Evolutionary conservation across 2,113 vertebrate species (phyloP).

Genomic region (Anser cygnoides): DNA sequence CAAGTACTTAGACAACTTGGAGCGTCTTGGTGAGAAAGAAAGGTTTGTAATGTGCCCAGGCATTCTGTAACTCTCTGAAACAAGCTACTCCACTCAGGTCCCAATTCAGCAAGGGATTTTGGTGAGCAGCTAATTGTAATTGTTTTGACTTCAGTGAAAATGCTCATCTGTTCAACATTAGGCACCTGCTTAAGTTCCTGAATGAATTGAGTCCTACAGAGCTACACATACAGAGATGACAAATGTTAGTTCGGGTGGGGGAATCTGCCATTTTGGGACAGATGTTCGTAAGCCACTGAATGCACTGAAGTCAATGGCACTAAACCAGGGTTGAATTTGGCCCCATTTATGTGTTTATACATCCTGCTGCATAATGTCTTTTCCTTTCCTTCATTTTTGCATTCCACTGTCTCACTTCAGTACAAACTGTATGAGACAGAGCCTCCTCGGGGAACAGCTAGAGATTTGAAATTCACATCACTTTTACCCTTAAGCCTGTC

Average conservation of each 20-base stretch:
- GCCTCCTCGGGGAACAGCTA: constrained; percentile 45
- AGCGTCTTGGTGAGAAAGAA: neutral
- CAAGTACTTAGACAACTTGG: neutral
- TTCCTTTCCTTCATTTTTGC: constrained; percentile 23
- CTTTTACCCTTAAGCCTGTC: constrained; percentile 72
- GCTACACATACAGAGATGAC: neutral
- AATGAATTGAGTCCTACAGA: neutral
- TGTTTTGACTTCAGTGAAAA: constrained; percentile 21
- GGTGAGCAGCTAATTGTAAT: neutral
- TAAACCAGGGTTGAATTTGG: neutral
- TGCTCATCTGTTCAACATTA: neutral
- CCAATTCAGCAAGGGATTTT: neutral
- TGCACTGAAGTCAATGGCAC: neutral
- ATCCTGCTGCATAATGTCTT: neutral
- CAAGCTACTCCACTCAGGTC: neutral
- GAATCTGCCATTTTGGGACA: constrained; percentile 2
- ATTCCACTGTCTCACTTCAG: constrained; percentile 47
- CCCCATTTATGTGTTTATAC: neutral
- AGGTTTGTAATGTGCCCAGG: neutral
- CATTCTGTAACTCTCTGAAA: neutral
- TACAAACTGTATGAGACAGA: constrained; percentile 50
- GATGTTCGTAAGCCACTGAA: neutral
- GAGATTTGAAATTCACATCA: constrained; percentile 77
- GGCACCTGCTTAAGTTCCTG: constrained; percentile 30
- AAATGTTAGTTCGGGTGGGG: constrained; percentile 16